Conservation (phyloP, 2,113 vertebrate species). For the Myxocyprinus asiaticus region DNA sequence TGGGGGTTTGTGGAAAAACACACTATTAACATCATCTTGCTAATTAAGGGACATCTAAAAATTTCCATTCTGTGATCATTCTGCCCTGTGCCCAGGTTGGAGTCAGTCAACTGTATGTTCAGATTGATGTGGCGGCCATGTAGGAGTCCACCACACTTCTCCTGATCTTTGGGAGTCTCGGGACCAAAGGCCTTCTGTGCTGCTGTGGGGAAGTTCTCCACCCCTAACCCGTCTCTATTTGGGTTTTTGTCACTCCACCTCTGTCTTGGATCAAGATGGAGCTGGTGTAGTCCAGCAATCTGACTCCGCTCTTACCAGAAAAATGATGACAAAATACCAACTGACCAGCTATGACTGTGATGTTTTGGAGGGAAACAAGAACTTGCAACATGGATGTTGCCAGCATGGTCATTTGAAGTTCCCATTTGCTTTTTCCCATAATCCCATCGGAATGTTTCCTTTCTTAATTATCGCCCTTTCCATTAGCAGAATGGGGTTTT, state of each 20-base stretch:
- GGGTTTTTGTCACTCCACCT: conserved; percentile 32
- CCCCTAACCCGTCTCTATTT: conserved; percentile 48
- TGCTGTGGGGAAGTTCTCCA: conserved; percentile 69
- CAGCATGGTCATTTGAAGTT: conserved; percentile 23
- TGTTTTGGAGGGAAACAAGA: conserved; percentile 41
- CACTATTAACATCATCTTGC: not conserved
- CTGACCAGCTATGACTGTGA: conserved; percentile 40
- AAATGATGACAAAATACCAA: conserved; percentile 29
- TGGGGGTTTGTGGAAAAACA: conserved; percentile 53
- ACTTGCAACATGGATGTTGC: conserved; percentile 61
- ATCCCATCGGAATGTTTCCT: conserved; percentile 21
- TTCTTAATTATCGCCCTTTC: conserved; percentile 37
- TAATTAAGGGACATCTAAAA: not conserved
- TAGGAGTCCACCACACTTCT: conserved; percentile 65
- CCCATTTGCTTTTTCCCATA: conserved; percentile 43
- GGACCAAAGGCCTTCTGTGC: conserved; percentile 82
- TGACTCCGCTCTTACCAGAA: conserved; percentile 39
- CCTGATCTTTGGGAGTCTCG: conserved; percentile 55
- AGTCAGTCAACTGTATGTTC: conserved; percentile 93
- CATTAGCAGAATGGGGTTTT: conserved; percentile 31
- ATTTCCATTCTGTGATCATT: not conserved
- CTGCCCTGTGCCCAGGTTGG: conserved; percentile 77
- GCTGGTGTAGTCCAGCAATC: conserved; percentile 44
- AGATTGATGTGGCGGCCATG: conserved; percentile 91
- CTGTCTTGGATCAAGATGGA: conserved; percentile 4